These are phyloP conservation scores for Xestoiulus laeticollis DNA, from an alignment of 2,888 invertebrate genomes.

Conservation along the genomic window DNA sequence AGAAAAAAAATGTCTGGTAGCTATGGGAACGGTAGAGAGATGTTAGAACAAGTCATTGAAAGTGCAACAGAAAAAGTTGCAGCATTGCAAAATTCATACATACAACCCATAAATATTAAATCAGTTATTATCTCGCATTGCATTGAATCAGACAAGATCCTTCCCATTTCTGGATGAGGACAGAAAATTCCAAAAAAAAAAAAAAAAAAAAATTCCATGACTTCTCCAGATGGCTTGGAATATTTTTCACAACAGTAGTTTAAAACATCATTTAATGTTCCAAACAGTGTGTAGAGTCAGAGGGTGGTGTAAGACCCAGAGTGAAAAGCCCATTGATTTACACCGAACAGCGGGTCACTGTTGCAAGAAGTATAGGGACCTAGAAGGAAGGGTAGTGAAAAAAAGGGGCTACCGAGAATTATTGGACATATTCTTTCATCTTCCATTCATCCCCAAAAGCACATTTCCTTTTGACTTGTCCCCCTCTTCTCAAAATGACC, in stretches of 20 bases:
- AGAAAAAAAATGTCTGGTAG: background rate
- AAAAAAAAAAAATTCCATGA: no score
- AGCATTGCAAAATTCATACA: background rate
- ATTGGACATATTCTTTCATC: constrained; percentile 44
- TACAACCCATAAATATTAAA: background rate
- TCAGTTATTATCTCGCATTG: background rate
- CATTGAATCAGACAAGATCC: no score
- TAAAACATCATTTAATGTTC: background rate
- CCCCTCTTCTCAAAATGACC: constrained; percentile 27
- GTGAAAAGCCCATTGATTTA: constrained; percentile 38
- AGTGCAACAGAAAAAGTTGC: background rate
- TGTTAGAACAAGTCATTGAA: background rate
- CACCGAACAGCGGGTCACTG: constrained; percentile 43
- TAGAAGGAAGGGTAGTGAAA: background rate
- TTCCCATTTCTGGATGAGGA: no score
- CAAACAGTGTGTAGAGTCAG: background rate
- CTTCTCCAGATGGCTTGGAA: no score
- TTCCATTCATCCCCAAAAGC: background rate
- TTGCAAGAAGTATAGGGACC: constrained; percentile 13
- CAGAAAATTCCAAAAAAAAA: no score
- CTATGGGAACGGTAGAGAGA: background rate
- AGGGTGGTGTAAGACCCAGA: background rate
- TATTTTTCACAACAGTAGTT: no score
- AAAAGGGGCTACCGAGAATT: constrained; percentile 45
- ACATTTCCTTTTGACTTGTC: constrained; percentile 27